A percentile compares a stretch with the other conserved stretches of the same genome.
Evolutionary conservation across 2,113 vertebrate species (phyloP).

Genomic region (Setophaga petechia): DNA sequence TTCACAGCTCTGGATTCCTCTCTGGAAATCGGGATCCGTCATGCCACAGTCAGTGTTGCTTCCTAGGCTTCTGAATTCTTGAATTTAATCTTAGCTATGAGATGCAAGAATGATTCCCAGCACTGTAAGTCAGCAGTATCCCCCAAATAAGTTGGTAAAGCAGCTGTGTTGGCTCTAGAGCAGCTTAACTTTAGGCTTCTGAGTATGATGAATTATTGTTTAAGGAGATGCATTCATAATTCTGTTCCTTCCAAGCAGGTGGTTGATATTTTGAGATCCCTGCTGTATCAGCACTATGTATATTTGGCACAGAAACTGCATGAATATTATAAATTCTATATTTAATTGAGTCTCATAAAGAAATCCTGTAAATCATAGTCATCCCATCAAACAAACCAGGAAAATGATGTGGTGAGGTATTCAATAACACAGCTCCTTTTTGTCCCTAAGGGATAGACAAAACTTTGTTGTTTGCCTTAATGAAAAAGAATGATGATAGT

Average conservation of each 20-base stretch:
- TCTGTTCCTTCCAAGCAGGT: constrained; percentile 62
- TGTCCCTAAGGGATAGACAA: background rate
- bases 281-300: constrained; percentile 66
- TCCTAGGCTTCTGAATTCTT: background rate
- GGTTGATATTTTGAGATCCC: constrained; percentile 66
- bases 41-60: background rate
- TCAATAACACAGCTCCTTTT: background rate
- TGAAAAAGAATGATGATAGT: background rate
- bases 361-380: constrained; percentile 58
- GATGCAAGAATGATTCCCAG: background rate
- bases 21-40: background rate
- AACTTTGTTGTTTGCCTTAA: background rate
- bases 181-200: constrained; percentile 53
- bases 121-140: constrained; percentile 25
- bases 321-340: constrained; percentile 60
- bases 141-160: constrained; percentile 39
- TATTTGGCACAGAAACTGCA: constrained; percentile 63
- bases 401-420: constrained; percentile 19
- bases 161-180: constrained; percentile 64
- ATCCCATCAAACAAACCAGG: constrained; percentile 43
- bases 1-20: background rate
- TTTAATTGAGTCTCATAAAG: constrained; percentile 54
- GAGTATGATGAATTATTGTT: constrained; percentile 67
- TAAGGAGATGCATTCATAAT: constrained; percentile 62
- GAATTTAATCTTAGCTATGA: background rate